Base-by-base conservation (phyloP, 2,113 vertebrate genomes). In the Brachyistius frenatus region DNA sequence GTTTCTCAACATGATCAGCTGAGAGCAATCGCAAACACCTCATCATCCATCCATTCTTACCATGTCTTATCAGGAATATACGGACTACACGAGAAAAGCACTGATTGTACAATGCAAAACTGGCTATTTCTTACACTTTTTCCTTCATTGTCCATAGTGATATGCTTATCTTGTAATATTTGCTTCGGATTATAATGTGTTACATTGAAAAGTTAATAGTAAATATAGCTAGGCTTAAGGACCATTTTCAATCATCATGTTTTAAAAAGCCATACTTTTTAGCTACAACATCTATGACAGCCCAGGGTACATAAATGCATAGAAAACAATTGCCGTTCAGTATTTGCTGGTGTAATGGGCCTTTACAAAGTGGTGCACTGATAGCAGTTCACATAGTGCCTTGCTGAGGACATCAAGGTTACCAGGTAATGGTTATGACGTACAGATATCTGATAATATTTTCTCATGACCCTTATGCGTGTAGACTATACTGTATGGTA, bases 1-100 rank as follows among this genome's bases (percentile, higher is more conserved):
- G 93, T 98, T 99, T 90, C 95, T 99, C 69, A 99, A 98, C 85
- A 94, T 99, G 96, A 98, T 99, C 91, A 97, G 96, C 81, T 99
- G 95, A 97, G 83, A 81, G 80, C 78, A 49, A 72, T 57, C 35
- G 23, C 23, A 47, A 69, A 83, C 55, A 81, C 72, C 64, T 84
- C 76, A 44, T 65, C 57, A 54, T 69, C 65, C 73, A 74, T 66
- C 70, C 76, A 69, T 58, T 71, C 56, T 69, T 53, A 77, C 52
- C 54, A 79, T 54, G 61, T 80, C 66, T 79, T 23, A 83, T 89
- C 91, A 90, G 86, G 87, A 91, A 86, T 63, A 73, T 44, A 58
- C 23, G 39, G 76, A 87, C 70, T 66, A 66, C 56, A 76, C 33
- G 56, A 73, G 52, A 90, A 23, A 93, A 89, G 93, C 94, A 94